phyloP scores from a whole-genome alignment of 2,888 invertebrate genomes.

The Hyalella azteca region DNA sequence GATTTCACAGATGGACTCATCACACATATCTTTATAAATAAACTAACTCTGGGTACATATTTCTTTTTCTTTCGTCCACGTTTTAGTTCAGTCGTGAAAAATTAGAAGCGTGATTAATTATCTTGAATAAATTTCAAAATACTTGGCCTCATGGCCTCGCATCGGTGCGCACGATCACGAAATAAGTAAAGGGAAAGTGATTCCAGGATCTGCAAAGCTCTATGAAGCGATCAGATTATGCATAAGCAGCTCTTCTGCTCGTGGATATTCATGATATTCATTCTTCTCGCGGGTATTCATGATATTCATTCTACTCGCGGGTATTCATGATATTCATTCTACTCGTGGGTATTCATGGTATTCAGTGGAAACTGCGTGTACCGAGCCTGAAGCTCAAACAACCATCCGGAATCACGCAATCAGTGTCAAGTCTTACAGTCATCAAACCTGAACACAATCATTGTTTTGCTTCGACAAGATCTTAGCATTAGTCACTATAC shows the following conservation, averaged over 20 bases:
- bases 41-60: too few species aligned
- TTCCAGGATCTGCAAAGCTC: conserved; percentile 6
- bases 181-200: conserved; percentile 6
- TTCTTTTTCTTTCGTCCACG: too few species aligned
- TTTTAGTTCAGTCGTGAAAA: neutral
- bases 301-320: neutral
- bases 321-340: neutral
- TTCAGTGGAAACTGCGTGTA: too few species aligned
- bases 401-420: too few species aligned
- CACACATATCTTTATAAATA: too few species aligned
- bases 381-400: too few species aligned
- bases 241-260: conserved; percentile 8
- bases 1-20: too few species aligned
- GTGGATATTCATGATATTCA: conserved; percentile 8
- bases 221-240: conserved; percentile 31
- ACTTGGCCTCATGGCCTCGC: neutral
- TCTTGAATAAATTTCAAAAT: neutral
- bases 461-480: too few species aligned
- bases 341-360: conserved; percentile 9
- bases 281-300: conserved; percentile 1
- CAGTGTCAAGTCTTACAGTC: too few species aligned
- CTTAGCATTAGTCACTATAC: too few species aligned
- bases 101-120: neutral
- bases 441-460: too few species aligned
- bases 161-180: neutral